phyloP scores from a whole-genome alignment of 2,113 vertebrate genomes.

The Salvelinus alpinus region DNA sequence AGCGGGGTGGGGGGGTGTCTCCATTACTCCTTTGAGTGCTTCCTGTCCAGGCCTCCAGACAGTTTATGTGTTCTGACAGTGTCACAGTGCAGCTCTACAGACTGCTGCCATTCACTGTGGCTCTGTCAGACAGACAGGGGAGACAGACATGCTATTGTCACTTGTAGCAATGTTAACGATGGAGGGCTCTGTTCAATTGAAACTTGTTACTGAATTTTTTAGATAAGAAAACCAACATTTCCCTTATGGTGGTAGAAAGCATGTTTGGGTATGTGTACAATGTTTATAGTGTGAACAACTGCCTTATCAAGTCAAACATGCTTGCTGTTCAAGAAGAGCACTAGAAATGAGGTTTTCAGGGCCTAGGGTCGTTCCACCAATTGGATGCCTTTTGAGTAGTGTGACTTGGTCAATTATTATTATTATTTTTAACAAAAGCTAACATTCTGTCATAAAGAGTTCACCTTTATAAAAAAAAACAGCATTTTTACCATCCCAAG shows the following conservation, averaged over 20 bases:
- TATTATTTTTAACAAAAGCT: too few relatives aligned
- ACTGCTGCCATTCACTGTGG: not conserved
- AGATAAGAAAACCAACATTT: not conserved
- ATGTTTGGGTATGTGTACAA: not conserved
- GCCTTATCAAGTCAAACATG: not conserved
- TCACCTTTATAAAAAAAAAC: too few relatives aligned
- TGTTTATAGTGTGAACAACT: not conserved
- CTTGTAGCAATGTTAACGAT: not conserved
- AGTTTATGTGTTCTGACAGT: not conserved
- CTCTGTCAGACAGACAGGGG: not conserved
- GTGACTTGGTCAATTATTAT: too few relatives aligned
- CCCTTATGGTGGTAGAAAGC: not conserved
- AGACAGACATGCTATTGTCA: not conserved
- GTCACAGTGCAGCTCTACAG: not conserved
- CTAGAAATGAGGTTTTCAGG: too few relatives aligned
- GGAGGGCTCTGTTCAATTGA: not conserved
- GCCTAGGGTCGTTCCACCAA: too few relatives aligned
- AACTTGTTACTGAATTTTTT: too few relatives aligned
- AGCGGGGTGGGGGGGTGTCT: conserved; percentile 37
- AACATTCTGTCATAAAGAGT: too few relatives aligned
- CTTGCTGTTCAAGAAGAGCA: too few relatives aligned
- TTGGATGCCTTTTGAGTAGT: too few relatives aligned
- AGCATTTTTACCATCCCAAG: too few relatives aligned
- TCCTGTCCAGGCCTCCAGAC: not conserved
- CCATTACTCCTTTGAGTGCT: conserved; percentile 8